Conservation (phyloP, 2,888 invertebrate genomes). For the Andrena minutula region DNA sequence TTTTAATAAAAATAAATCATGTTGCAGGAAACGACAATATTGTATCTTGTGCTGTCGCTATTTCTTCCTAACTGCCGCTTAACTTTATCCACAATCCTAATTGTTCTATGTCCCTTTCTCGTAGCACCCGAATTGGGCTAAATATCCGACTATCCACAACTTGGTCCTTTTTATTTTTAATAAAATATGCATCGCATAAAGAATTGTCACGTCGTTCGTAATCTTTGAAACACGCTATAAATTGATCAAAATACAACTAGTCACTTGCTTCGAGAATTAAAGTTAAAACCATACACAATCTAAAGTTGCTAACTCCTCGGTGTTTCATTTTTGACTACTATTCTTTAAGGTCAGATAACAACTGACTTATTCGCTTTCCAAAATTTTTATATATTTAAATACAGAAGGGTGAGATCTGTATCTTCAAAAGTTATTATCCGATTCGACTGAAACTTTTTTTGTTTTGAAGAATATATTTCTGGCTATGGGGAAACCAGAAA, state of each 20-base stretch:
- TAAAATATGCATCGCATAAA: no score
- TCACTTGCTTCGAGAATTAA: not conserved
- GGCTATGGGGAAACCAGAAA: no score
- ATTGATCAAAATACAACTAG: no score
- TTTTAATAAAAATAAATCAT: conserved; percentile 74
- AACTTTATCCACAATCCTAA: conserved; percentile 11
- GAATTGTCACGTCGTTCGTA: no score
- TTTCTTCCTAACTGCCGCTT: conserved; percentile 12
- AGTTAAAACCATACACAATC: not conserved
- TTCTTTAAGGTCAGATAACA: not conserved
- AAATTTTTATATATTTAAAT: not conserved
- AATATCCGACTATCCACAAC: no score
- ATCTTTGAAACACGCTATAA: no score
- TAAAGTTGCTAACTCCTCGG: not conserved
- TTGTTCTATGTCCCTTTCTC: not conserved
- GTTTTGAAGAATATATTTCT: no score
- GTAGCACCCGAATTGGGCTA: no score
- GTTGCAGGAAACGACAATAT: conserved; percentile 51
- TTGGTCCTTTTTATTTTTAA: no score
- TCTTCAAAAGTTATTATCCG: no score
- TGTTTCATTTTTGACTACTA: not conserved
- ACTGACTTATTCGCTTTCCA: not conserved
- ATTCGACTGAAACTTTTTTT: no score
- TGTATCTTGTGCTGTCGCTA: not conserved
- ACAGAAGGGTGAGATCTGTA: no score